Evolutionary conservation across 1,140 invertebrate species (phyloP).

Genomic region (Globodera rostochiensis): DNA sequence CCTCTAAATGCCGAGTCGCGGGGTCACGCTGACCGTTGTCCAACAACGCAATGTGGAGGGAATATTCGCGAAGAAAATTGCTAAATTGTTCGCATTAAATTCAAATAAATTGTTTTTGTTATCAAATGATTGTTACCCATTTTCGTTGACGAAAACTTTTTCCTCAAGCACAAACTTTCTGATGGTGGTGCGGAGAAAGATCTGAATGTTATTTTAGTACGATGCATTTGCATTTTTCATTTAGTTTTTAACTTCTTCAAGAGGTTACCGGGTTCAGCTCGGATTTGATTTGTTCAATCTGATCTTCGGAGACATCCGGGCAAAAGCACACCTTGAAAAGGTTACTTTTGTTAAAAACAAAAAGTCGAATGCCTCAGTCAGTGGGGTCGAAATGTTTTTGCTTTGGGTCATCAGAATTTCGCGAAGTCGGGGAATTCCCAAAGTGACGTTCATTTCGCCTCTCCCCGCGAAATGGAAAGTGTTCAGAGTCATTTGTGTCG

Average conservation of each 20-base stretch:
- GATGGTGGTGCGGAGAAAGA: constrained; percentile 43
- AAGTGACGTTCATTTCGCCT: constrained; percentile 98
- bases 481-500: constrained; percentile 99
- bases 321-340: constrained; percentile 46
- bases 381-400: constrained; percentile 87
- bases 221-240: not conserved
- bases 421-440: constrained; percentile 82
- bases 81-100: constrained; percentile 41
- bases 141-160: constrained; percentile 27
- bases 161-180: constrained; percentile 57
- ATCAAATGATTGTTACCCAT: not conserved
- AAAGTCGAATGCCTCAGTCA: constrained; percentile 77
- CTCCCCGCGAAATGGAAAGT: constrained; percentile 99
- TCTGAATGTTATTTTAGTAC: not conserved
- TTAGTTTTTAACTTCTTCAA: constrained; percentile 31
- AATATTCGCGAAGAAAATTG: constrained; percentile 46
- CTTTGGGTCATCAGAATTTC: constrained; percentile 96
- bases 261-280: constrained; percentile 55
- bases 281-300: constrained; percentile 71
- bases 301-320: constrained; percentile 67
- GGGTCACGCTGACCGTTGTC: constrained; percentile 45
- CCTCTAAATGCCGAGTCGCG: constrained; percentile 48
- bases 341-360: not conserved
- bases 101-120: not conserved
- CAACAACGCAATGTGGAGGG: constrained; percentile 52